phyloP scores from a whole-genome alignment of 1,140 invertebrate genomes.

The Spodoptera litura region DNA sequence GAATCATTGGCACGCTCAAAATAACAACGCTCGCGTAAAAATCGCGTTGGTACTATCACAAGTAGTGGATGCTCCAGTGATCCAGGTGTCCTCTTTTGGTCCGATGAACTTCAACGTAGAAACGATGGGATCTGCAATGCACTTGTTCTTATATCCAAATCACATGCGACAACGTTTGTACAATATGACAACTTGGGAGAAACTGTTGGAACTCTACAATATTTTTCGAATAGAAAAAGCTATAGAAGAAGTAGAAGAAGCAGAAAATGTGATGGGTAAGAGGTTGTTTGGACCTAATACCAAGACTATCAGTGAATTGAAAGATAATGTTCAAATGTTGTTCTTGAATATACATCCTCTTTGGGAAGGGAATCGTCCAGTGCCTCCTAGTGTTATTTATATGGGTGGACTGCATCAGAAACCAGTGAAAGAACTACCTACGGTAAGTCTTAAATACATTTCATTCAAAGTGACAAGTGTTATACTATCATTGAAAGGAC shows the following conservation, averaged over 20 bases:
- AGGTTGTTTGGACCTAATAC: slow-evolving; percentile 69
- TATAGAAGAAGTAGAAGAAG: not conserved
- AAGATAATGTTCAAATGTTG: slow-evolving; percentile 82
- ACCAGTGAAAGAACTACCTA: slow-evolving; percentile 66
- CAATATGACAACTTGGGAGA: slow-evolving; percentile 59
- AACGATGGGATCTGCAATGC: slow-evolving; percentile 51
- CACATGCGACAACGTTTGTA: slow-evolving; percentile 54
- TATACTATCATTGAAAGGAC: no score
- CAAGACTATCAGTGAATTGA: slow-evolving; percentile 74
- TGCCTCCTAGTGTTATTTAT: slow-evolving; percentile 78
- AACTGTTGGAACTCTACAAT: slow-evolving; percentile 57
- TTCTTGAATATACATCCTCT: slow-evolving; percentile 83
- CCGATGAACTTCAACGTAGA: not conserved
- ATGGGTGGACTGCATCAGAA: slow-evolving; percentile 82
- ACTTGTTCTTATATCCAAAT: slow-evolving; percentile 78
- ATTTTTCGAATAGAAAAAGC: slow-evolving; percentile 18
- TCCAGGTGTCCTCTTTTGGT: not conserved
- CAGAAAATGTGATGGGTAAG: slow-evolving; percentile 47
- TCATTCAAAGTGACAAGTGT: no score
- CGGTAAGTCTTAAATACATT: slow-evolving; percentile 45
- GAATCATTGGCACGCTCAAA: no score
- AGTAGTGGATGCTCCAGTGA: not conserved
- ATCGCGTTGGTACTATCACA: not conserved
- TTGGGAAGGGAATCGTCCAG: slow-evolving; percentile 74
- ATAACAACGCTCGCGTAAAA: slow-evolving; percentile 8